A percentile compares a stretch with the other conserved stretches of the same genome.
Evolutionary conservation across 2,113 vertebrate genomes (phyloP).

Genomic region (Spea bombifrons): DNA sequence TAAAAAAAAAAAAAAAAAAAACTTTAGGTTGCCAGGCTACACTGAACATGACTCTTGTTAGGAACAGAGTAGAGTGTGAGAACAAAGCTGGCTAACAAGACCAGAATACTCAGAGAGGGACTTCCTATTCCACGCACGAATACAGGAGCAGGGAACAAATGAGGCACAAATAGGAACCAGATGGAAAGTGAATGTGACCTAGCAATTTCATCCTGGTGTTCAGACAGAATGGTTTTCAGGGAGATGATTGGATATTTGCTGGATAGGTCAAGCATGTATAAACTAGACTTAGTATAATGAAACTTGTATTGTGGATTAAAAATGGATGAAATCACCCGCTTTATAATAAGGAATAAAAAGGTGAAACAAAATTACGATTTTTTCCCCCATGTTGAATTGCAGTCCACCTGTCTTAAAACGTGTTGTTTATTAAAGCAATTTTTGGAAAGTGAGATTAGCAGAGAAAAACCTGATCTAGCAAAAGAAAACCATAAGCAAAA

Average conservation of each 20-base stretch:
- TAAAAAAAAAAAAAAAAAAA: too few relatives aligned
- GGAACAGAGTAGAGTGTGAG: neutral
- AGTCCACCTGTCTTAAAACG: neutral
- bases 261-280: constrained; percentile 18
- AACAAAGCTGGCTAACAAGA: neutral
- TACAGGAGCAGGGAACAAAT: neutral
- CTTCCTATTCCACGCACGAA: neutral
- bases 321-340: neutral
- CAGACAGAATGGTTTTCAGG: neutral
- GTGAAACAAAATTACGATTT: too few relatives aligned
- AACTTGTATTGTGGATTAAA: neutral
- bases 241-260: neutral
- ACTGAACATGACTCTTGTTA: neutral
- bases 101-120: neutral
- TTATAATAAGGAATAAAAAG: too few relatives aligned
- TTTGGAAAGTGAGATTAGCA: too few relatives aligned
- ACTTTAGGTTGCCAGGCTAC: neutral
- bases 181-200: neutral
- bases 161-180: neutral
- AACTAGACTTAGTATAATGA: neutral
- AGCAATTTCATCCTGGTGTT: neutral
- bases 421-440: too few relatives aligned
- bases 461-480: too few relatives aligned
- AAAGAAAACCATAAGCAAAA: too few relatives aligned
- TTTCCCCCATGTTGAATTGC: neutral